A percentile compares a stretch with the other conserved stretches of the same genome.
Conservation (phyloP, 2,797 vertebrate species). For the Threskiornis aethiopicus region DNA sequence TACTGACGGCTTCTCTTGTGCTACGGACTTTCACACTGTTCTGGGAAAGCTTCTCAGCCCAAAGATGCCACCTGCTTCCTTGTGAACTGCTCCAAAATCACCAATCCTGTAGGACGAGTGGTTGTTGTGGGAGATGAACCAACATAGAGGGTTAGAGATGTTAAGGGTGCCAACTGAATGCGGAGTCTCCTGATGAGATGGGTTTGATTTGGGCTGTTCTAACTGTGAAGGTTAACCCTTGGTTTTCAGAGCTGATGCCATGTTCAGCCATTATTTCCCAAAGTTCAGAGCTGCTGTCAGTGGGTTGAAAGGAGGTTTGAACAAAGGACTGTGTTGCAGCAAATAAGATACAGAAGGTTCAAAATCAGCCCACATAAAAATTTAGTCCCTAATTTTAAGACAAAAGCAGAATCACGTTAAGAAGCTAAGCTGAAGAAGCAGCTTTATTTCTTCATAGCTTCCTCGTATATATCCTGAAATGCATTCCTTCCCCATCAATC, state of each 20-base stretch:
- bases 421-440: background rate
- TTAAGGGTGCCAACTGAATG: background rate
- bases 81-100: background rate
- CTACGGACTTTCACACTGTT: background rate
- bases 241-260: background rate
- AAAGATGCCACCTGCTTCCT: background rate
- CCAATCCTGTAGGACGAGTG: background rate
- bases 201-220: background rate
- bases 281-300: background rate
- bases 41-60: background rate
- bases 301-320: background rate
- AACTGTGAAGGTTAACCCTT: background rate
- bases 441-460: slow-evolving; percentile 13
- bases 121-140: background rate
- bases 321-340: background rate
- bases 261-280: background rate
- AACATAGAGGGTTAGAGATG: background rate
- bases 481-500: background rate
- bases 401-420: background rate
- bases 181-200: background rate
- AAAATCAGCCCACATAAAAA: background rate
- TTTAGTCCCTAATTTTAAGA: background rate
- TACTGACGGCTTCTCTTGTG: background rate
- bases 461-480: background rate
- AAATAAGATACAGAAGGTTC: background rate